Evolutionary conservation across 2,113 vertebrate species (phyloP), one percentile per base, ranked within the genome.

Genomic region (Martes martes): DNA sequence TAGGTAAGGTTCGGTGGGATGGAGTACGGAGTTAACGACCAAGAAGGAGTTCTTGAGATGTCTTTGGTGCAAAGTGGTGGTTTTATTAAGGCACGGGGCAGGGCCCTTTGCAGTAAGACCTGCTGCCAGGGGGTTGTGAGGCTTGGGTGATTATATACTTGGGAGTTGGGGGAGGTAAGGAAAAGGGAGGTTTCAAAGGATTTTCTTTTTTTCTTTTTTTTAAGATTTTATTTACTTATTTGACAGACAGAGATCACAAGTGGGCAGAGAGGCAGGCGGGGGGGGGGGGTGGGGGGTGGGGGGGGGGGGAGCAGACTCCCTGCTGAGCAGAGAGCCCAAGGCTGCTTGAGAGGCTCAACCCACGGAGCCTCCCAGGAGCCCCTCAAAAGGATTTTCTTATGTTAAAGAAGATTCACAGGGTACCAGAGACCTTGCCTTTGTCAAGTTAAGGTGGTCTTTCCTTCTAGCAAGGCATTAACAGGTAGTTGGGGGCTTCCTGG

Each of bases 241-340:
- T 52, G 50, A 1, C 50, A 10, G 45, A 47, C 45, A 52, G 50
- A 52, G 50, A 52, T 52, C 14, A 52, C 50, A 52, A 16, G 15
- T 16, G 50, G 50, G 50, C 50, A 52, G 50, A 52, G 50, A 52
- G 50, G 50, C 50, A 52, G 50, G 50, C 50, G 5, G 15, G 16
- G 14, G 5, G 50, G 4, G 14, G 14, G 50, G 5, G 4, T 39
- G 15, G 50, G 1, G 4, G 5, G 50, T 1, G 4, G 15, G 50
- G 5, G 4, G 2, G 15, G 15, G 1, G 15, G 50, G 16, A 52
- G 4, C 50, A 52, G 50, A 14, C 50, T 52, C 14, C 50, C 50
- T 15, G 15, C 50, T 52, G 50, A 16, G 14, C 50, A 52, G 15
- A 52, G 15, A 52, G 15, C 14, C 14, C 50, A 52, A 52, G 14